Evolutionary conservation across 1,140 invertebrate genomes (phyloP).

Genomic region (Drosophila pectinifera): DNA sequence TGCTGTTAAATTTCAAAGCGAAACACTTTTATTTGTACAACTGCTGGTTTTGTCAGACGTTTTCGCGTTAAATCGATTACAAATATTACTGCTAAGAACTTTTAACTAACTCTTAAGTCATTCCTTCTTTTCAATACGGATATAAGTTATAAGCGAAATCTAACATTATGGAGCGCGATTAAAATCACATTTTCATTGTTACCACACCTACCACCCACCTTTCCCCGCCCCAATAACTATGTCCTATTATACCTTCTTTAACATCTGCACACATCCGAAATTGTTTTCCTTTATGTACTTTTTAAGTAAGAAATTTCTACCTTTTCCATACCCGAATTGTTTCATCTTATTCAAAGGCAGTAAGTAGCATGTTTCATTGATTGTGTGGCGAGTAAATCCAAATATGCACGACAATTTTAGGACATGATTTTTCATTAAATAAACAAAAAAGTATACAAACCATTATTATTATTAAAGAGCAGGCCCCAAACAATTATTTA

Average conservation of each 20-base stretch:
- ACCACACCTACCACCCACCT: conserved; percentile 8
- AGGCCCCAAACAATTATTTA: conserved; percentile 16
- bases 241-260: not conserved
- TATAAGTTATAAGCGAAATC: conserved; percentile 66
- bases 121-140: conserved; percentile 69
- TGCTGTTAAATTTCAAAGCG: conserved; percentile 57
- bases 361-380: conserved; percentile 49
- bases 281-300: conserved; percentile 43
- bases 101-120: conserved; percentile 82
- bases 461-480: conserved; percentile 32
- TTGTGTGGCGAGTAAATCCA: conserved; percentile 37
- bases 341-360: conserved; percentile 31
- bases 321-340: conserved; percentile 5
- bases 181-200: conserved; percentile 40
- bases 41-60: conserved; percentile 38
- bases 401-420: conserved; percentile 29
- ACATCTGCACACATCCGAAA: conserved; percentile 4
- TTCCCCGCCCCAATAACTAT: not conserved
- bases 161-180: conserved; percentile 26
- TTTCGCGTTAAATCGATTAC: conserved; percentile 53
- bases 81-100: conserved; percentile 73
- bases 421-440: conserved; percentile 49
- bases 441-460: conserved; percentile 40
- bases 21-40: conserved; percentile 15
- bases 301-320: conserved; percentile 22